Conservation (phyloP, 2,888 invertebrate genomes). For the Tetramorium bicarinatum region DNA sequence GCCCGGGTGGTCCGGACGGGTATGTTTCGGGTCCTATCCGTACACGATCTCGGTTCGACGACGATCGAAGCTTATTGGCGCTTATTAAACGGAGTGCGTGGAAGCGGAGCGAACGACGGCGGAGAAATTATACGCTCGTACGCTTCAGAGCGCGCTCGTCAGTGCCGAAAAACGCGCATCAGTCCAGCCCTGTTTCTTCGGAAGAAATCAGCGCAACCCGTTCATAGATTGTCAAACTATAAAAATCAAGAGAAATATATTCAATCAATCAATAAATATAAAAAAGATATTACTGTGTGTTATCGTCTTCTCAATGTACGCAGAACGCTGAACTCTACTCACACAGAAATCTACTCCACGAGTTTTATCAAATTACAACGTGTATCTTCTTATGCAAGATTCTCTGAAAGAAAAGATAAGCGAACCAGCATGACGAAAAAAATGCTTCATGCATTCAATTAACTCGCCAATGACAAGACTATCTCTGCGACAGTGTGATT, state of each 20-base stretch:
- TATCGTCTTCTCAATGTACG: background rate
- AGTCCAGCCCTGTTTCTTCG: background rate
- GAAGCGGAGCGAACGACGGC: conserved; percentile 66
- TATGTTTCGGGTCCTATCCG: conserved; percentile 70
- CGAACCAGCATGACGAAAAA: background rate
- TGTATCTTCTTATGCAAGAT: conserved; percentile 5
- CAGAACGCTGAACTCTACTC: background rate
- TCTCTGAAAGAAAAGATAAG: conserved; percentile 18
- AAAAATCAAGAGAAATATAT: background rate
- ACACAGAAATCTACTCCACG: conserved; percentile 4
- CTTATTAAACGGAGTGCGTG: conserved; percentile 65
- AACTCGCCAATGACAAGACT: background rate
- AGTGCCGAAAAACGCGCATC: conserved; percentile 14
- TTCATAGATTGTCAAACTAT: background rate
- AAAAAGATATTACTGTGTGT: background rate
- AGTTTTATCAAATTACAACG: conserved; percentile 28
- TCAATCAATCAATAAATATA: background rate
- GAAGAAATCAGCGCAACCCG: conserved; percentile 3
- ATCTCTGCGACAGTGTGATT: background rate
- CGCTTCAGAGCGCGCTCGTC: conserved; percentile 21
- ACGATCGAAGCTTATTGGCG: conserved; percentile 67
- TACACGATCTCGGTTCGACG: conserved; percentile 75
- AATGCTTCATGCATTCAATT: conserved; percentile 7
- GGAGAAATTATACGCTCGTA: conserved; percentile 60
- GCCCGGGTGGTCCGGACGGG: conserved; percentile 76